A percentile compares a stretch with the other conserved stretches of the same genome.
phyloP scores from a whole-genome alignment of 2,888 invertebrate species.

The Unio delphinus region DNA sequence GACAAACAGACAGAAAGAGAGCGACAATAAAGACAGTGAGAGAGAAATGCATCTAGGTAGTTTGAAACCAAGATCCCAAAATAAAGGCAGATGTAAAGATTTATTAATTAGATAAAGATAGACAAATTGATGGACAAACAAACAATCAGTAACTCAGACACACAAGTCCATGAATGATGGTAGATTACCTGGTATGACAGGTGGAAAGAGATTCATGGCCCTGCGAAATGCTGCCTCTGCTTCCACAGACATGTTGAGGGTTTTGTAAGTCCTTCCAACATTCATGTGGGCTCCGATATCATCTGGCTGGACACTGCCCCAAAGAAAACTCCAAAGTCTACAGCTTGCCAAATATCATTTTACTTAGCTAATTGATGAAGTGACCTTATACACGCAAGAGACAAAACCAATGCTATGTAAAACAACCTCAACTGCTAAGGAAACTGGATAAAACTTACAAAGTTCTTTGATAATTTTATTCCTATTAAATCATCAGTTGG shows the following conservation, averaged over 20 bases:
- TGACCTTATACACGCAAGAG: too few species aligned
- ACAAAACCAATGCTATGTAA: too few species aligned
- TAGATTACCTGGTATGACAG: slow-evolving; percentile 61
- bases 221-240: slow-evolving; percentile 93
- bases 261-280: slow-evolving; percentile 94
- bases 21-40: too few species aligned
- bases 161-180: background rate
- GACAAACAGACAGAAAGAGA: too few species aligned
- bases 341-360: background rate
- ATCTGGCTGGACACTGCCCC: slow-evolving; percentile 86
- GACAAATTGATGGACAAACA: background rate
- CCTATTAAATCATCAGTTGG: too few species aligned
- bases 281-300: slow-evolving; percentile 98
- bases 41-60: background rate
- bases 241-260: slow-evolving; percentile 87
- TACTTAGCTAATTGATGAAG: background rate
- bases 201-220: slow-evolving; percentile 73
- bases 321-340: background rate
- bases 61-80: background rate
- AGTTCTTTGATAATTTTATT: too few species aligned
- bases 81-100: background rate
- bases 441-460: too few species aligned
- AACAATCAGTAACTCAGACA: background rate
- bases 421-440: too few species aligned
- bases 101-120: background rate